Conservation (phyloP, 2,888 invertebrate genomes). For the Coremacera marginata region DNA sequence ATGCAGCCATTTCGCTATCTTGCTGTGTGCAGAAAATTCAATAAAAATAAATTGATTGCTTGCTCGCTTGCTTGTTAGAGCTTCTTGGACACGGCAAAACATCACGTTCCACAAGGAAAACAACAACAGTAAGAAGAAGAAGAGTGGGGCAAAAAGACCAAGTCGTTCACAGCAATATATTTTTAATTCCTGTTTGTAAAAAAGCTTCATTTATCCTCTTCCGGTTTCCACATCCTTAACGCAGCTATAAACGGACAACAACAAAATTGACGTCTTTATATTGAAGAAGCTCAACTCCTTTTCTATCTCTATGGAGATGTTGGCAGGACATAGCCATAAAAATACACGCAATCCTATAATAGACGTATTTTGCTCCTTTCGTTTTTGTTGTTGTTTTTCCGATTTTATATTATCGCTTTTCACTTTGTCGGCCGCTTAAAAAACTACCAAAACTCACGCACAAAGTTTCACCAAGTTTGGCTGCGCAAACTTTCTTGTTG, state of each 20-base stretch:
- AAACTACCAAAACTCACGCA: not conserved
- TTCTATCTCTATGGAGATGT: not conserved
- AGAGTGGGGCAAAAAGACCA: not conserved
- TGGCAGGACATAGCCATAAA: not conserved
- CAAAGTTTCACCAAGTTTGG: not conserved
- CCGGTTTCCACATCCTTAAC: not conserved
- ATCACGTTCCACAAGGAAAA: not conserved
- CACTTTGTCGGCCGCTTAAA: not conserved
- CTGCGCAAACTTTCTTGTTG: not conserved
- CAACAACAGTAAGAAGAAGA: not conserved
- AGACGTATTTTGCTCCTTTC: not conserved
- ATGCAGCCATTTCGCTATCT: not conserved
- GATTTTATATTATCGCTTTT: not conserved
- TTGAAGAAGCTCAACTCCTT: not conserved
- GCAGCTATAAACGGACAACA: not conserved
- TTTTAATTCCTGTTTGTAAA: conserved; percentile 1
- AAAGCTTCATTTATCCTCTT: conserved; percentile 22
- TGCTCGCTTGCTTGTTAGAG: not conserved
- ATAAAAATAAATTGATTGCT: conserved; percentile 30
- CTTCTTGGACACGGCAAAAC: not conserved
- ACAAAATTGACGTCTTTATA: not conserved
- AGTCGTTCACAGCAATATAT: not conserved
- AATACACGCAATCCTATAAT: not conserved
- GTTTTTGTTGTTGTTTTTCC: not conserved
- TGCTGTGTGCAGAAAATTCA: conserved; percentile 27